Conservation (phyloP, 2,888 invertebrate genomes). For the Drosophila koepferae region DNA sequence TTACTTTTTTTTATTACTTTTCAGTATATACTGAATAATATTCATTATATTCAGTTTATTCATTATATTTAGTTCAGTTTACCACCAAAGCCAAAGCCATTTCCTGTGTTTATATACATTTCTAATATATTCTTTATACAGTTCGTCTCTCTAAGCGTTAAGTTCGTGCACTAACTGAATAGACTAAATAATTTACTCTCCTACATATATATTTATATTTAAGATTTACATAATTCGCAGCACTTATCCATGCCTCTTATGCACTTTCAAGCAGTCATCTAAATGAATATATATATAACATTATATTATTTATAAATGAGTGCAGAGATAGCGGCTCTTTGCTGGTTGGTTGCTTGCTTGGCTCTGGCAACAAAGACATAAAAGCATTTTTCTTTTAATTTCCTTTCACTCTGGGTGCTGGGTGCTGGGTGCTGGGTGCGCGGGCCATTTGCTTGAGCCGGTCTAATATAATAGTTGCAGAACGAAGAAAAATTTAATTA, state of each 20-base stretch:
- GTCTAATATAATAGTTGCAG: constrained; percentile 13
- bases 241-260: not conserved
- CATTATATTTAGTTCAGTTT: too few relatives aligned
- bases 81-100: too few relatives aligned
- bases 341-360: not conserved
- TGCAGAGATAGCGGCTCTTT: constrained; percentile 11
- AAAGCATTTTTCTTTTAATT: constrained; percentile 70
- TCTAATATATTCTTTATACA: too few relatives aligned
- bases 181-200: not conserved
- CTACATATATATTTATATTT: not conserved
- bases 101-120: too few relatives aligned
- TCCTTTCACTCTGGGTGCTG: constrained; percentile 36
- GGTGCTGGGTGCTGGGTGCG: not conserved
- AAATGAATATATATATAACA: not conserved
- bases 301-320: not conserved
- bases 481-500: constrained; percentile 67
- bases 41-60: too few relatives aligned
- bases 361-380: constrained; percentile 47
- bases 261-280: not conserved
- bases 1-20: too few relatives aligned
- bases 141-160: not conserved
- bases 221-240: not conserved
- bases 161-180: not conserved
- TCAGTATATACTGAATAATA: too few relatives aligned
- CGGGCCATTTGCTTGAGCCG: constrained; percentile 8